These are phyloP conservation scores for Nestor notabilis DNA, from an alignment of 2,113 vertebrate genomes.

Conservation along the genomic window DNA sequence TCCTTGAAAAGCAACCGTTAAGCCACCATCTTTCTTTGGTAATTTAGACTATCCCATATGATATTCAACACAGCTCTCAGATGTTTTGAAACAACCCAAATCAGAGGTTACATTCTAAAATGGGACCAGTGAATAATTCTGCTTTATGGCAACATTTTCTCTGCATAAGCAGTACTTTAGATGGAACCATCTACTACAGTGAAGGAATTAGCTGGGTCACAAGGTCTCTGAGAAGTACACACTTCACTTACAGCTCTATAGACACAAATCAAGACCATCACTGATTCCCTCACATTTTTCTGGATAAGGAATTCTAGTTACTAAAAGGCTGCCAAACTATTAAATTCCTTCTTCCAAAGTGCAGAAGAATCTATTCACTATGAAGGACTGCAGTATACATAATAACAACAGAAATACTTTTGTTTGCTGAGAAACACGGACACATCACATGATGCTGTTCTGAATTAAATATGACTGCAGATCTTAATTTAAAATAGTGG, in stretches of 20 bases:
- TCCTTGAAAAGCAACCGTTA: not conserved
- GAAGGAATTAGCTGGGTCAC: not conserved
- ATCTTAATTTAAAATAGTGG: not conserved
- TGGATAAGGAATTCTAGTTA: not conserved
- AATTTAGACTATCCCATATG: not conserved
- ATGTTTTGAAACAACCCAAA: not conserved
- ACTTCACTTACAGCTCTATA: not conserved
- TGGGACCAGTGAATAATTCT: not conserved
- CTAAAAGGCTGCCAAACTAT: not conserved
- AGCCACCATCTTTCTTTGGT: not conserved
- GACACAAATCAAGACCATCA: not conserved
- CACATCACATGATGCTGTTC: accelerated
- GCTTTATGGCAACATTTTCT: not conserved
- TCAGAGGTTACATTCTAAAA: not conserved
- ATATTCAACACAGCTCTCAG: not conserved
- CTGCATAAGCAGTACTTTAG: not conserved
- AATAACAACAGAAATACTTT: not conserved
- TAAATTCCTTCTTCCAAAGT: not conserved
- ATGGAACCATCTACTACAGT: not conserved
- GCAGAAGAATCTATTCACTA: not conserved
- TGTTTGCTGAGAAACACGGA: not conserved
- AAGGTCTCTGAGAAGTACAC: not conserved
- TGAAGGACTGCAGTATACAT: not conserved
- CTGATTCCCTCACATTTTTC: not conserved
- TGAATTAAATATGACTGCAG: not conserved